Evolutionary conservation across 2,113 vertebrate species (phyloP), one percentile per base, ranked within the genome.

Genomic region (Strigops habroptila): DNA sequence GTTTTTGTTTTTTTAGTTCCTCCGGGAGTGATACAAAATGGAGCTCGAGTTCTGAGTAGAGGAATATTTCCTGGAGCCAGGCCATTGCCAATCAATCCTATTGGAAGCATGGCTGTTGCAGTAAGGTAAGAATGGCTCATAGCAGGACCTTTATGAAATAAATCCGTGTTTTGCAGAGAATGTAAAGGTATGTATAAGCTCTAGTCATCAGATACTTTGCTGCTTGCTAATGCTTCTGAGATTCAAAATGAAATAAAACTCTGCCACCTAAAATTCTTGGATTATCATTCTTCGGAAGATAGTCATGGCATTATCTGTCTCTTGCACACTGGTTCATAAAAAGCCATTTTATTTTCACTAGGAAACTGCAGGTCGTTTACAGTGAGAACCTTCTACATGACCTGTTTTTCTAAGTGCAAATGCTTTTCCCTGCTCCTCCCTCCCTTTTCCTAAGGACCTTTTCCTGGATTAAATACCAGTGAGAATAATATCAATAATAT

Each of bases 1-100:
- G 3, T 33, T 31, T 93, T 8, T 81, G 82, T 23, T 93, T 6
- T 81, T 88, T 23, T 92, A 99, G 99, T 99, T 98, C 98, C 99
- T 96, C 98, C 99, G 1, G 98, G 99, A 93, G 99, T 99, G 98
- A 99, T 99, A 97, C 99, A 99, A 96, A 99, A 99, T 44, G 99
- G 99, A 95, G 98, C 99, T 37, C 99, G 99, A n/a, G 98, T 99
- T 93, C 98, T 99, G 98, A 99, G 98, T 98, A 99, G 99, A 97
- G 99, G 99, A 75, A 98, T 99, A 96, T 99, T 99, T 96, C 98
- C 99, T 19, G 98, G 99, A 91, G 99, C 99, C 96, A 98, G 99
- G 98, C 99, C 99, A 25, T 97, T 99, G 97, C 99, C 99, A 68
- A 98, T 99, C 85, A 99, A 98, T 96, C 99, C 99, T 33, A 98